Percentiles rank a stretch among this genome's conserved stretches.
Evolutionary conservation across 2,888 invertebrate species (phyloP).

Genomic region (Stenodema calcarata): DNA sequence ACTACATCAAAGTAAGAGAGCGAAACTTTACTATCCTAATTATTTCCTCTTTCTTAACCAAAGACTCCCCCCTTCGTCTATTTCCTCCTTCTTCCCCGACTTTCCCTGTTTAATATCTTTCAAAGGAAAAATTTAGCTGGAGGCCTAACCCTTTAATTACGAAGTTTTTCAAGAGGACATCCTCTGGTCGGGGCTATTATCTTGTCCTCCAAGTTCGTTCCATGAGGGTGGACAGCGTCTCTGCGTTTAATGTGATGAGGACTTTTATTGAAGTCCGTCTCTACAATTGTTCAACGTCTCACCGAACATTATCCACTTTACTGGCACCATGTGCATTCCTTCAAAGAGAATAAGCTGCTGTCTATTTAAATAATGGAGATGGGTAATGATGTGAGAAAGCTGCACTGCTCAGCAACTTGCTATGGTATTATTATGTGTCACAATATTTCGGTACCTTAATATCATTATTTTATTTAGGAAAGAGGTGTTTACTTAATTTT

Average conservation of each 20-base stretch:
- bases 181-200: neutral
- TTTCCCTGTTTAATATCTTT: slow-evolving; percentile 13
- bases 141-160: slow-evolving; percentile 30
- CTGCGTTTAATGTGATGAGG: neutral
- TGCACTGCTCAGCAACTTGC: no score
- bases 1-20: slow-evolving; percentile 36
- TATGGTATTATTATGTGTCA: no score
- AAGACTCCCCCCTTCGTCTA: neutral
- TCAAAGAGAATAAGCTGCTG: neutral
- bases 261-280: neutral
- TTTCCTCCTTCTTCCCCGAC: neutral
- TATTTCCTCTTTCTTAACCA: slow-evolving; percentile 34
- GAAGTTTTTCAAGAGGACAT: slow-evolving; percentile 3
- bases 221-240: neutral
- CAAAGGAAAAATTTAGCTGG: slow-evolving; percentile 40
- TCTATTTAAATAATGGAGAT: neutral
- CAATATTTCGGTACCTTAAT: no score
- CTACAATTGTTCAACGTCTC: neutral
- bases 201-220: neutral
- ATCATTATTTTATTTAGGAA: no score
- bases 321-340: neutral
- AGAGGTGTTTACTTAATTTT: no score
- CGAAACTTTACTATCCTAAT: slow-evolving; percentile 41
- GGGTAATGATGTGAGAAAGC: no score
- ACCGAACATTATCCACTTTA: neutral